Percentiles rank a stretch among this genome's conserved stretches.
These are phyloP conservation scores for Amphiprion ocellaris DNA, from an alignment of 2,113 vertebrate genomes.

Conservation along the genomic window DNA sequence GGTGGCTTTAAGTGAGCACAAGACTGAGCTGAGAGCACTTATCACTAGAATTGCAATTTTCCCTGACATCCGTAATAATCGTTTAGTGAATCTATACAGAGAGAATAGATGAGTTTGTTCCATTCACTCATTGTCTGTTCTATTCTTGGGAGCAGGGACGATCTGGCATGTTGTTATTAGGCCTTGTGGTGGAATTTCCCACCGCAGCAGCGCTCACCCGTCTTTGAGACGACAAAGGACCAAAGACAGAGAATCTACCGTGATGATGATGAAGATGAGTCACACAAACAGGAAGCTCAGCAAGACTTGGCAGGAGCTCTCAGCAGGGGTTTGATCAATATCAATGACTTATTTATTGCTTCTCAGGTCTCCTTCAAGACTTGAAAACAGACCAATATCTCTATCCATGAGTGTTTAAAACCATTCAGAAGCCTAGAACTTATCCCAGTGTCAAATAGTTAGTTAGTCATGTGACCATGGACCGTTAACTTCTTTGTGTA, in stretches of 20 bases:
- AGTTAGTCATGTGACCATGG: no score
- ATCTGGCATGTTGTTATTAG: slow-evolving; percentile 60
- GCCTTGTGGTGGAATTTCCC: slow-evolving; percentile 52
- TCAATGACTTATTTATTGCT: neutral
- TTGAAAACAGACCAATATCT: slow-evolving; percentile 8
- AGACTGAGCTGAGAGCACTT: slow-evolving; percentile 5
- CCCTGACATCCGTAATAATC: neutral
- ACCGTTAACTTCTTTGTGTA: no score
- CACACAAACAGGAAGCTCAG: neutral
- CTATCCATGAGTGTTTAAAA: no score
- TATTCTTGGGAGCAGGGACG: slow-evolving; percentile 44
- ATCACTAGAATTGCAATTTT: neutral
- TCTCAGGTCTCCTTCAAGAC: neutral
- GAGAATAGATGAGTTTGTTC: slow-evolving; percentile 29
- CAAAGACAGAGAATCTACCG: slow-evolving; percentile 1
- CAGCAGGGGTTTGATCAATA: neutral
- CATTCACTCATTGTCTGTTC: slow-evolving; percentile 36
- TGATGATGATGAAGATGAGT: neutral
- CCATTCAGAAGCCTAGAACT: no score
- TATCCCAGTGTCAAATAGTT: no score
- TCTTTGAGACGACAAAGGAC: slow-evolving; percentile 16
- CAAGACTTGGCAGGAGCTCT: neutral
- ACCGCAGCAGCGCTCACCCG: slow-evolving; percentile 16
- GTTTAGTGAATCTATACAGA: slow-evolving; percentile 3
- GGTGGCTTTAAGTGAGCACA: slow-evolving; percentile 5